Evolutionary conservation across 1,140 invertebrate species (phyloP), one percentile per base, ranked within the genome.

Genomic region (Pachyrhynchus sulphureomaculatus): DNA sequence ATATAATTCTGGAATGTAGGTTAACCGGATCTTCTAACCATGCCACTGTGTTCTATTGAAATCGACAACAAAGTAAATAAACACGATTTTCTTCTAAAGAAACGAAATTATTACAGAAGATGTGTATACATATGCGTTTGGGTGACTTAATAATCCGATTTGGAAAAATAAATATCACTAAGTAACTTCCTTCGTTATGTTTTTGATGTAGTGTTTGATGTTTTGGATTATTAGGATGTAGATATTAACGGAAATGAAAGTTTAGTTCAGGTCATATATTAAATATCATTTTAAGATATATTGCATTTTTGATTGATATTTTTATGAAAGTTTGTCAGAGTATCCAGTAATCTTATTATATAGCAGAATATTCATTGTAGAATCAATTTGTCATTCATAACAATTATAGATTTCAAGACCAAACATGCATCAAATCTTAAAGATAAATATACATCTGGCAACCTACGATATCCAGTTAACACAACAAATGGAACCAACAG

Each of bases 31-130:
- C 3, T n/a, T 12, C 20, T 45, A n/a, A 10, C 12, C 6, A 23
- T 9, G 47, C 47, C n/a, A 49, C 26, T 29, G 26, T 9, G 26
- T 29, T 29, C 26, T 29, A 29, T 29, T 29, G 2, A 29, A 6
- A 29, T 29, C 5, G 13, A 24, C 24, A 13, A 33, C 13, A 13
- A 49, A 49, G 33, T 49, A 49, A 49, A 29, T 29, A 49, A 49
- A 32, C 15, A 47, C n/a, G 10, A 26, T 47, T 47, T 47, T 2
- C 6, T 29, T 29, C 26, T 9, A 21, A 47, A 47, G 44, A 47
- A 49, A 49, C 47, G 47, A 49, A 29, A 49, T 49, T 49, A 49
- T 49, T 49, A 49, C 20, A 8, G 47, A 17, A 29, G 26, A 29
- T 29, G 26, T 29, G 26, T 29, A 49, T 15, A 49, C 47, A 49